These are phyloP conservation scores for Didymodactylos carnosus DNA, from an alignment of 2,888 invertebrate genomes.

Conservation along the genomic window DNA sequence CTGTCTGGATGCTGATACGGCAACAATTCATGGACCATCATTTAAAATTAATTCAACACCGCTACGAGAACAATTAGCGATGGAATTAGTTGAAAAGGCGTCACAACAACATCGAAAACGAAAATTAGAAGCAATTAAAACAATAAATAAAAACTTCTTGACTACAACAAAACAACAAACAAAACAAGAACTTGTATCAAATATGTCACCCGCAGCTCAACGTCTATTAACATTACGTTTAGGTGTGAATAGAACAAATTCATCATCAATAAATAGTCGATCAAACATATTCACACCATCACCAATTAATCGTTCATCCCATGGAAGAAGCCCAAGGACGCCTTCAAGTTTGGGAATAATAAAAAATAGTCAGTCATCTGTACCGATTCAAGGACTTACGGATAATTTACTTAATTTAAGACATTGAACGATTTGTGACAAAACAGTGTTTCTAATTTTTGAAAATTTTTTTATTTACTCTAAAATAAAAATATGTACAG, in stretches of 20 bases:
- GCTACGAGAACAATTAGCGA: conserved; percentile 11
- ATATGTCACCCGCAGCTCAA: conserved; percentile 13
- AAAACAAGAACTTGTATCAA: background rate
- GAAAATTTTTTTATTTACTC: no score
- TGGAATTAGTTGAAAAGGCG: conserved; percentile 6
- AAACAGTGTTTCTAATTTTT: no score
- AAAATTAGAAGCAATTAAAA: conserved; percentile 11
- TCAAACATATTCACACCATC: background rate
- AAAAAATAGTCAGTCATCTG: no score
- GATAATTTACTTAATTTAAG: background rate
- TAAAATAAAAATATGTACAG: no score
- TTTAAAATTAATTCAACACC: conserved; percentile 11
- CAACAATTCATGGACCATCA: no score
- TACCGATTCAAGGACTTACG: no score
- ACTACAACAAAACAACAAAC: background rate
- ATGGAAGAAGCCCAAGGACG: background rate
- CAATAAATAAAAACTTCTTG: conserved; percentile 1
- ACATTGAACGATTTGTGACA: no score
- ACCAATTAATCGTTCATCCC: background rate
- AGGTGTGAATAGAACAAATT: background rate
- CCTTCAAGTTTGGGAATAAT: background rate
- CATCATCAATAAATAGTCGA: background rate
- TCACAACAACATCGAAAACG: conserved; percentile 7
- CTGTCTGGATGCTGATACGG: conserved; percentile 1
- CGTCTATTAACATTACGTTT: background rate